These are phyloP conservation scores for Agrotis segetum DNA, from an alignment of 2,888 invertebrate species.

Conservation along the genomic window DNA sequence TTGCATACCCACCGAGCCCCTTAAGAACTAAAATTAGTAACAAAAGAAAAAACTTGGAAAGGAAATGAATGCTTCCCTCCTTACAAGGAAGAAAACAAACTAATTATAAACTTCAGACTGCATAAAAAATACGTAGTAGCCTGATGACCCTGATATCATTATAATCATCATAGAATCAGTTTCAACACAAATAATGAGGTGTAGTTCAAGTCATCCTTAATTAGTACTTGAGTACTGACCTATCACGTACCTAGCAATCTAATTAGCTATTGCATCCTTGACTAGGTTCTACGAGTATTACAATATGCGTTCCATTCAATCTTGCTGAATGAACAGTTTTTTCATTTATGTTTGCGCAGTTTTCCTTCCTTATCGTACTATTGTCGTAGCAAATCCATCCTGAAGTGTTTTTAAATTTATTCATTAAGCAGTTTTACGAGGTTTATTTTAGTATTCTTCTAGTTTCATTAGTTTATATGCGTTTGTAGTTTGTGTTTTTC, in stretches of 20 bases:
- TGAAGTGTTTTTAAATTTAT: slow-evolving; percentile 2
- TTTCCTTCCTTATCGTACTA: slow-evolving; percentile 26
- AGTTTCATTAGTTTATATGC: not conserved
- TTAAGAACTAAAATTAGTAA: not conserved
- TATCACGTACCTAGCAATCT: slow-evolving; percentile 6
- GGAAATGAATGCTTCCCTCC: not conserved
- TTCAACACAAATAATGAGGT: slow-evolving; percentile 38
- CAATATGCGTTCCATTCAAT: slow-evolving; percentile 41
- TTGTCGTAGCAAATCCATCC: not conserved
- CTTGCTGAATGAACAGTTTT: slow-evolving; percentile 36
- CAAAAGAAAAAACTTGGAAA: not conserved
- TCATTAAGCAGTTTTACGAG: not conserved
- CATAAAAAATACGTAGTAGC: slow-evolving; percentile 11
- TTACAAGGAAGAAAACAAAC: not conserved
- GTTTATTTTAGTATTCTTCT: not conserved
- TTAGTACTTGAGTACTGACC: slow-evolving; percentile 1
- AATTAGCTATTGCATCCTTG: slow-evolving; percentile 30
- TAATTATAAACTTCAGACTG: not conserved
- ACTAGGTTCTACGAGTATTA: not conserved
- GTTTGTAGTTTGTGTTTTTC: too few relatives aligned
- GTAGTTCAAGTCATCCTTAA: slow-evolving; percentile 22
- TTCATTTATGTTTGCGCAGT: not conserved
- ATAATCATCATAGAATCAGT: slow-evolving; percentile 20
- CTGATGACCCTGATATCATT: slow-evolving; percentile 3
- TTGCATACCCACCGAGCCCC: too few relatives aligned